Evolutionary conservation across 2,888 invertebrate species (phyloP), one percentile per base, ranked within the genome.

Genomic region (Cepaea hortensis): DNA sequence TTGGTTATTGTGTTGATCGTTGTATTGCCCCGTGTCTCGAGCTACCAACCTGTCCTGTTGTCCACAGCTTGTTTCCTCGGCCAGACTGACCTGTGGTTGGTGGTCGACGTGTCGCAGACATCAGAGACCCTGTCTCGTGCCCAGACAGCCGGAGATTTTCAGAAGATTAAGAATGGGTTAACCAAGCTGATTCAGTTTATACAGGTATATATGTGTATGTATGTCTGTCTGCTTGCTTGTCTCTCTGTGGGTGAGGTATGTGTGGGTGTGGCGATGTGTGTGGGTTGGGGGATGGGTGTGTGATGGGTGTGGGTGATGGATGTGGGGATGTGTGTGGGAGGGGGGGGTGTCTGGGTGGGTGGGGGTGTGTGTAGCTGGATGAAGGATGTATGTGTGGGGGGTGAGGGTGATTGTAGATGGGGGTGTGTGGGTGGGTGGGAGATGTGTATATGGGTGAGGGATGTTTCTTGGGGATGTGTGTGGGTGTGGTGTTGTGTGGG

Each of bases 21-120:
- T 65, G 9, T 65, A 65, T 65, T 18, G 18, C 9, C 9, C 13
- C 9, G 18, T 9, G 18, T n/a, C 11, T 73, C 9, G 9, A 11
- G 73, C n/a, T 73, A 18, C 73, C 73, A 81, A 4, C 35, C 18
- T 35, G 35, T 35, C 35, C 48, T 15, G 9, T 50, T 72, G 0
- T 6, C 15, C 3, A 15, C 55, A 85, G 85, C 80, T 35, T 85
- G 85, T 23, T 79, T 13, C 61, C 72, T 85, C 70, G 85, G 85
- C 13, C 7, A 61, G 11, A 80, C 80, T 9, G 85, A 85, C 61
- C n/a, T 85, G 11, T 80, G 85, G 80, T 18, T 80, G 3, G 85
- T 85, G 35, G 70, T 80, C 5, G 85, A 85, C 48, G 72, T 85
- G 65, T 80, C 80, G 18, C 80, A 20, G 1, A 70, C 23, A 1